These are phyloP conservation scores for Microplitis mediator DNA, from an alignment of 1,140 invertebrate genomes.

Conservation along the genomic window DNA sequence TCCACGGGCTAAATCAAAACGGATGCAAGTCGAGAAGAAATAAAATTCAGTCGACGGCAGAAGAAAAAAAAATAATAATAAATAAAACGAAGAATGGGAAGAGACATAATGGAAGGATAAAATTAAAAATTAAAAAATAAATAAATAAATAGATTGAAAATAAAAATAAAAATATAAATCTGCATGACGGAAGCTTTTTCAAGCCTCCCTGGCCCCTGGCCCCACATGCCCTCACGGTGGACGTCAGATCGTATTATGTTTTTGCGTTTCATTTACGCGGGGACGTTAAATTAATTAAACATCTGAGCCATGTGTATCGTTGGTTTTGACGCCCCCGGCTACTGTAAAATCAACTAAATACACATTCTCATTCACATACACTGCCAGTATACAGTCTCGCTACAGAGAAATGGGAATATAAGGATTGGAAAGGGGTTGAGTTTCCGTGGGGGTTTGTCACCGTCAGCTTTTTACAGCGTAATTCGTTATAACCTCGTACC, in stretches of 20 bases:
- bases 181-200: conserved; percentile 23
- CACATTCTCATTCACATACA: background rate
- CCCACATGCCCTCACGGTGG: background rate
- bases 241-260: conserved; percentile 47
- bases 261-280: conserved; percentile 47
- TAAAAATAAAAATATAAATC: background rate
- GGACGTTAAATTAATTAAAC: conserved; percentile 53
- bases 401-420: background rate
- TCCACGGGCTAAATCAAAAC: conserved; percentile 11
- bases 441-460: too few species aligned
- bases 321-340: conserved; percentile 5
- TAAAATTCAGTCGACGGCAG: background rate
- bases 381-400: background rate
- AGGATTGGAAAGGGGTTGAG: background rate
- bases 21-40: conserved; percentile 1
- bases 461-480: background rate
- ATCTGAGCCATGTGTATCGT: conserved; percentile 40
- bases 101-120: background rate
- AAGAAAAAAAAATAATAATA: background rate
- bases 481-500: background rate
- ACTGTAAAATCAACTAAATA: conserved; percentile 22
- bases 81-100: background rate
- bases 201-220: background rate
- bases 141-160: background rate
- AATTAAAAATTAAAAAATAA: conserved; percentile 2